These are phyloP conservation scores for Agonopterix alstromeriana DNA, from an alignment of 2,888 invertebrate genomes.

Conservation along the genomic window DNA sequence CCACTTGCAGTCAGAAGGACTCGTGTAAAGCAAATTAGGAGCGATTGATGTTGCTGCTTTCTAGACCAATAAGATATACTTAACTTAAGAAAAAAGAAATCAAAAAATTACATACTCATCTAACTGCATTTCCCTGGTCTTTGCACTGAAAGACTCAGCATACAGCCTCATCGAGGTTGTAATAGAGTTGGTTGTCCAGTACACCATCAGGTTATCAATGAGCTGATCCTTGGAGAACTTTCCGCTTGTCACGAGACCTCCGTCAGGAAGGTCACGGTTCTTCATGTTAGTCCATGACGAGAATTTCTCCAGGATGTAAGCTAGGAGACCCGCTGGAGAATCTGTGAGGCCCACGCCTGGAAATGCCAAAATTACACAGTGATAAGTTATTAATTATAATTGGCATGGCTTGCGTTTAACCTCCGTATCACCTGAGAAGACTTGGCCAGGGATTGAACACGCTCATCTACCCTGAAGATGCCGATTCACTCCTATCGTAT, in stretches of 20 bases:
- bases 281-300: conserved; percentile 81
- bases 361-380: conserved; percentile 1
- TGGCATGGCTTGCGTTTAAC: too few species aligned
- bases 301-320: conserved; percentile 91
- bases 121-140: conserved; percentile 20
- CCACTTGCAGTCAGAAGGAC: too few species aligned
- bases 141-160: conserved; percentile 71
- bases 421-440: too few species aligned
- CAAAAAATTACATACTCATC: conserved; percentile 44
- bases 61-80: too few species aligned
- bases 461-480: too few species aligned
- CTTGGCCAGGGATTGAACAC: too few species aligned
- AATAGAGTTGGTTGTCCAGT: conserved; percentile 85
- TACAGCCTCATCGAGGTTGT: conserved; percentile 86
- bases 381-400: too few species aligned
- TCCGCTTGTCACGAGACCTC: conserved; percentile 80
- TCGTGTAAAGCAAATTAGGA: too few species aligned
- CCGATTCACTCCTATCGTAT: too few species aligned
- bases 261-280: conserved; percentile 72
- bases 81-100: too few species aligned
- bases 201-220: conserved; percentile 90
- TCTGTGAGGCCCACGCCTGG: conserved; percentile 81
- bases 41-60: too few species aligned
- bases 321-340: conserved; percentile 87
- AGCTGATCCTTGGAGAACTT: conserved; percentile 84